Evolutionary conservation across 2,113 vertebrate genomes (phyloP).

Genomic region (Budorcas taxicolor): DNA sequence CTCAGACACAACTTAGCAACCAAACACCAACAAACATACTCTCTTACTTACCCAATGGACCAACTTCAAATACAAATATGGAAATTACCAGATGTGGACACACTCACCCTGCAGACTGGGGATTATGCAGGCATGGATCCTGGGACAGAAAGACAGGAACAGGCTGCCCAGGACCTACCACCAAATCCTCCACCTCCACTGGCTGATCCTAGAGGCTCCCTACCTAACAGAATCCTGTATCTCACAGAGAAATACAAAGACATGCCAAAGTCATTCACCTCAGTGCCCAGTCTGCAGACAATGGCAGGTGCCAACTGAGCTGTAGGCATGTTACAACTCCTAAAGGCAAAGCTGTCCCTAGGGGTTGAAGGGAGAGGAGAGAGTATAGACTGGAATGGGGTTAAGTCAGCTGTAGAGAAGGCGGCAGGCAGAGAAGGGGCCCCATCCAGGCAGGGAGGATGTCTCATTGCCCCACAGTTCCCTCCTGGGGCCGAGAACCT

Average conservation of each 20-base stretch:
- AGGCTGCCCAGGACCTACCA: no score
- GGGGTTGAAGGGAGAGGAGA: not conserved
- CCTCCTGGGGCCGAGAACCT: not conserved
- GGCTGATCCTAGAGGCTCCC: no score
- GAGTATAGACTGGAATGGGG: not conserved
- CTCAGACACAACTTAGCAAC: not conserved
- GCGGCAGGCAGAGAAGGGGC: not conserved
- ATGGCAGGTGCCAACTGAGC: not conserved
- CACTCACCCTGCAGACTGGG: not conserved
- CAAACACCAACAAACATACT: not conserved
- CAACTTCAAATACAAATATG: no score
- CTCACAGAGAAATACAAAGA: not conserved
- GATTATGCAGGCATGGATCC: no score
- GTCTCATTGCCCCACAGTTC: rapidly evolving
- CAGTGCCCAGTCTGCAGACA: no score
- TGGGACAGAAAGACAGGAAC: rapidly evolving
- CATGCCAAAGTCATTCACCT: no score
- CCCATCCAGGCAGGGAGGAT: not conserved
- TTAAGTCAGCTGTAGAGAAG: not conserved
- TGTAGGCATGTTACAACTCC: not conserved
- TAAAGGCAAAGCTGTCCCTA: not conserved
- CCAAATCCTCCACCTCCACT: rapidly evolving
- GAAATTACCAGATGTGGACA: not conserved
- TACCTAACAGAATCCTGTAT: rapidly evolving
- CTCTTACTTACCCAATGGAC: not conserved